Evolutionary conservation across 2,888 invertebrate genomes (phyloP), one percentile per base, ranked within the genome.

Genomic region (Vanessa cardui): DNA sequence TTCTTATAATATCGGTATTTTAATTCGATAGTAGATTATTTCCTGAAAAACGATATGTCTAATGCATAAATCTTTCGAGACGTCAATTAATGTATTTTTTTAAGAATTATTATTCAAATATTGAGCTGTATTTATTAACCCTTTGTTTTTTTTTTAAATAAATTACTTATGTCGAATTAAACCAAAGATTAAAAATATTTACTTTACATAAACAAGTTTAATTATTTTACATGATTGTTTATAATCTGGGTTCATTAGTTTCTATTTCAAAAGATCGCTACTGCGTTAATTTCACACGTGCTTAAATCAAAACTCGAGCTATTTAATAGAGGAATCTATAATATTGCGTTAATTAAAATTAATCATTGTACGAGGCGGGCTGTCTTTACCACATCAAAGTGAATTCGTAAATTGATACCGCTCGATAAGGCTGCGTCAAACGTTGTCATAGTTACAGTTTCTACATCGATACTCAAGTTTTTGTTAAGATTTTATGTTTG

Each of bases 341-440:
- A 71, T 73, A 69, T 72, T 60, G 52, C 68, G 66, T 73, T 75
- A 73, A 75, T 76, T 74, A 76, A 75, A 76, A 73, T 74, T 74
- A 73, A 75, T 76, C 73, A 73, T 73, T 70, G 71, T 73, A 70
- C 59, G 31, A 50, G 61, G 45, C 58, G 67, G 65, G 70, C 68
- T 70, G 71, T 73, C 73, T 73, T 73, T 61, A 64, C 72, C 71
- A 66, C 72, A 76, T 77, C 76, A 77, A 77, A 75, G 76, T 67
- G 71, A 52, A 61, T 65, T 66, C 44, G 71, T 72, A 72, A 74
- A 74, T 75, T 74, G 72, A 75, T 74, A 72, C 66, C 70, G 62
- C 62, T 73, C 67, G 58, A 66, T 72, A 63, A 59, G 66, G 33
- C 56, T 46, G 44, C 60, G 47, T 72, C 72, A 72, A 75, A 71